Base-by-base conservation (phyloP, 2,113 vertebrate genomes). In the Paedocypris sp. region DNA sequence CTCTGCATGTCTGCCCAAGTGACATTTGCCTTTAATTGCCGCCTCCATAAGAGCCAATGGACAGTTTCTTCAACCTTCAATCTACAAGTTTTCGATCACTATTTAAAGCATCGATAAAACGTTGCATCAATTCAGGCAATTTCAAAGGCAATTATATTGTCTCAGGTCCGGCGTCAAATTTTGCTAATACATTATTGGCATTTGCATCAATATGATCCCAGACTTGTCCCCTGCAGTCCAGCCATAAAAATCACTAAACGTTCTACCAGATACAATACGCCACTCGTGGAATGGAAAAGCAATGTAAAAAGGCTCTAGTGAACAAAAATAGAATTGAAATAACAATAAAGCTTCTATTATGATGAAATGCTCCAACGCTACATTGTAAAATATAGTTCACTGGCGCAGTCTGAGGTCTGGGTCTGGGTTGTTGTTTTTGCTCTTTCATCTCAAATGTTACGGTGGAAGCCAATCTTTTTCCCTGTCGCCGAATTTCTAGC, bases 261-360 rank as follows among this genome's bases (percentile, higher is more conserved):
- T 52, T 47, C 42, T 25, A 47, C 61, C 13, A 64, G 66, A 68
- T 50, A 45, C 56, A 42, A 65, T 60, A 62, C 52, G 59, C 64
- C 62, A 65, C 62, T 72, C 62, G 58, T 13, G 16, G 20, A 52
- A 66, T 65, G 11, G 66, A 58, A 69, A 68, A 65, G 62, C 66
- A 64, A 72, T 72, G 47, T 62, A 68, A 68, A 62, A 65, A 69
- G 36, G 58, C 52, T 58, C 62, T 63, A 52, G 58, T 66, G 70
- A 69, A 57, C 66, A 72, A 69, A 62, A 68, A 68, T 36, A 60
- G 70, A 62, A 59, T 61, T 68, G 62, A 72, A 72, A 72, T 68
- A 70, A 70, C 66, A 70, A 70, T 70, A 62, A 62, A 46, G 48
- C 47, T 47, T 54, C 57, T 66, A 60, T 66, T 38, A 39, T 62